phyloP scores from a whole-genome alignment of 2,113 vertebrate species.

The Ochotona curzoniae region DNA sequence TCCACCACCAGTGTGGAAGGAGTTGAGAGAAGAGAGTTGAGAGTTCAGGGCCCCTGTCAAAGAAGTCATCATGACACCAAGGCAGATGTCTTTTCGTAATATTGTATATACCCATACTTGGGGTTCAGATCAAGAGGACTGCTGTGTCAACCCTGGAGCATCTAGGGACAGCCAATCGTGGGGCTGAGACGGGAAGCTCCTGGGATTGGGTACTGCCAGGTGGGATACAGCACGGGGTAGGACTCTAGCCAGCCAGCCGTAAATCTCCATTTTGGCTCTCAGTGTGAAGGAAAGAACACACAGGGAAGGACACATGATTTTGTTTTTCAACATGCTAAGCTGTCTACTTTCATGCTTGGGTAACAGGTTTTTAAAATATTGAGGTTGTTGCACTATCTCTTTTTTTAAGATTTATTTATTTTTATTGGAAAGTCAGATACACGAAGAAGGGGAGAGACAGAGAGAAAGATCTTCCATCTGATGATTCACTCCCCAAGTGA shows the following conservation, averaged over 20 bases:
- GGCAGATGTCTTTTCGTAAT: background rate
- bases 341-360: background rate
- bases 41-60: background rate
- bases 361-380: background rate
- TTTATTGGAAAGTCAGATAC: no score
- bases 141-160: background rate
- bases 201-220: background rate
- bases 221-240: background rate
- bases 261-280: background rate
- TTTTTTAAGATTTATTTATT: no score
- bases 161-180: background rate
- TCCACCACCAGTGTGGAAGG: background rate
- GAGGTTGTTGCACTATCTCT: background rate
- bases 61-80: background rate
- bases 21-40: background rate
- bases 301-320: background rate
- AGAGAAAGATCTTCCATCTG: no score
- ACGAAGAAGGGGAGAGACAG: no score
- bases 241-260: no score
- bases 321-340: background rate
- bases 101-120: no score
- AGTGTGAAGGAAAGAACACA: fast-evolving
- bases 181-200: background rate
- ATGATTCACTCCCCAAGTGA: no score
- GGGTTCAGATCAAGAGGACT: background rate